Evolutionary conservation across 2,888 invertebrate species (phyloP), one percentile per base, ranked within the genome.

Genomic region (Hedya salicella): DNA sequence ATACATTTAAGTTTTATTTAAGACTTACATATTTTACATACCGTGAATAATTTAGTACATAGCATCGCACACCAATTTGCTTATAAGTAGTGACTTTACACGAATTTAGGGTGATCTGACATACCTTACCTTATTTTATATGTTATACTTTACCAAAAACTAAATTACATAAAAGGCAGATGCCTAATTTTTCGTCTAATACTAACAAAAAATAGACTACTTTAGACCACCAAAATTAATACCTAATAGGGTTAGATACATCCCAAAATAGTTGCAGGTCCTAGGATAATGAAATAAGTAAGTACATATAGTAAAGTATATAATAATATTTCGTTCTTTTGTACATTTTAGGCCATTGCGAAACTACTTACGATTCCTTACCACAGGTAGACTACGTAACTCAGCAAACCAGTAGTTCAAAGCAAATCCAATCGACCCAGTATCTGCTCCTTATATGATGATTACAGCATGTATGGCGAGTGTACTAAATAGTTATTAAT

Each of bases 321-420:
- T 64, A 54, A 32, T 70, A 69, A 49, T 17, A 42, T 61, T 69
- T 67, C 65, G 64, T 63, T 70, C 67, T 69, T 71, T 73, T 74
- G 66, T 72, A 76, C 66, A 68, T 65, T 75, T 82, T 85, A 86
- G 85, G 86, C 86, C 86, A 73, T 76, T 74, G 72, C 72, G 83
- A 82, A 84, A 85, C 83, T 79, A 83, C 83, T 82, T 73, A 81
- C 81, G 68, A 70, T 68, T 64, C 69, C 71, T 77, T 75, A 77
- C 68, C 62, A 69, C n/a, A 54, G 71, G 66, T 73, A 66, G 54
- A 19, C 53, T 66, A 65, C 48, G 39, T 50, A 49, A 62, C 5
- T 62, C 62, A 70, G 57, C 62, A 73, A 75, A 76, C 74, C 75
- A 70, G 73, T 60, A 68, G 70, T 62, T 65, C 64, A 57, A 71